Percentiles rank a stretch among this genome's conserved stretches.
phyloP scores from a whole-genome alignment of 2,797 vertebrate genomes.

The Spheniscus humboldti region DNA sequence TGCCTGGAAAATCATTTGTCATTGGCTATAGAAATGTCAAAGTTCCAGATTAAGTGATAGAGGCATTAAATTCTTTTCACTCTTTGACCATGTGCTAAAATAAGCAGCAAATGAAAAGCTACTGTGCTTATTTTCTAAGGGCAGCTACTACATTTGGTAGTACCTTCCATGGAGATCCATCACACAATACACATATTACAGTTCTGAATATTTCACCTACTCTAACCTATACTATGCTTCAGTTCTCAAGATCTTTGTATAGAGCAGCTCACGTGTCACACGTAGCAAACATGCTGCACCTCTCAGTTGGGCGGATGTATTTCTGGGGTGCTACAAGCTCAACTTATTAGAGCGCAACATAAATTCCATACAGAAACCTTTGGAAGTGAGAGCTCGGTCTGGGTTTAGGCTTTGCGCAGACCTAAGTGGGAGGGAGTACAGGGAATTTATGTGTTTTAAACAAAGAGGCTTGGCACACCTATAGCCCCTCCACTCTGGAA shows the following conservation, averaged over 20 bases:
- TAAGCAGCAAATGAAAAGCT: not conserved
- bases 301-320: not conserved
- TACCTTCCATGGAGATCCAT: not conserved
- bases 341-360: not conserved
- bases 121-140: not conserved
- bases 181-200: not conserved
- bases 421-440: not conserved
- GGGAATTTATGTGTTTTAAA: not conserved
- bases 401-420: not conserved
- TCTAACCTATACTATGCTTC: not conserved
- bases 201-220: not conserved
- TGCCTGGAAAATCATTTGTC: slow-evolving; percentile 22
- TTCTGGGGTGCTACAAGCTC: not conserved
- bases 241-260: not conserved
- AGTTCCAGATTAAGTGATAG: not conserved
- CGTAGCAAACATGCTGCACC: not conserved
- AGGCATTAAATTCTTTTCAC: not conserved
- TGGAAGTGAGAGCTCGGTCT: not conserved
- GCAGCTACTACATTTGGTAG: not conserved
- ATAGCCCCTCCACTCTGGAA: not conserved
- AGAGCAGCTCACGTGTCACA: not conserved
- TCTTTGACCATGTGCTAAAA: not conserved
- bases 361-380: not conserved
- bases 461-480: not conserved
- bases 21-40: slow-evolving; percentile 15